These are phyloP conservation scores for Diloba caeruleocephala DNA, from an alignment of 2,888 invertebrate species.

Conservation along the genomic window DNA sequence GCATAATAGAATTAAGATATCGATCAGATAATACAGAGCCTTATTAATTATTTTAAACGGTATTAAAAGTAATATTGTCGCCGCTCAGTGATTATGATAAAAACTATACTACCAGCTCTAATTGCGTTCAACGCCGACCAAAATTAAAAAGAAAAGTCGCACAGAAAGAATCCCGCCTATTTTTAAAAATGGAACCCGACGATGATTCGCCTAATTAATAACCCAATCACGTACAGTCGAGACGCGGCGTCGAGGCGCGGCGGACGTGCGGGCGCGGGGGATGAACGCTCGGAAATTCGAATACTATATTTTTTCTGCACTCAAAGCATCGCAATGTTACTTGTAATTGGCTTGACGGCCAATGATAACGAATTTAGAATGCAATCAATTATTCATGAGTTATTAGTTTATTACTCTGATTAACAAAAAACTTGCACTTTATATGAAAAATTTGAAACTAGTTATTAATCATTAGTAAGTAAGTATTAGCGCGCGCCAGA, in stretches of 20 bases:
- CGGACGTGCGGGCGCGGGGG: conserved; percentile 88
- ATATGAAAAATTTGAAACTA: conserved; percentile 57
- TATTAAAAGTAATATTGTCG: conserved; percentile 74
- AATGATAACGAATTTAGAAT: conserved; percentile 78
- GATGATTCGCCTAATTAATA: conserved; percentile 89
- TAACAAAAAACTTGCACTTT: conserved; percentile 63
- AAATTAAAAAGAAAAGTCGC: conserved; percentile 88
- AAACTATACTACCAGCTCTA: conserved; percentile 83
- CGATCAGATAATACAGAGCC: conserved; percentile 60
- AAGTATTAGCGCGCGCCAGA: conserved; percentile 62
- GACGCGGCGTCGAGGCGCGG: conserved; percentile 88
- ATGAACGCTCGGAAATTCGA: conserved; percentile 87
- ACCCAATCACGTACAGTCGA: conserved; percentile 89
- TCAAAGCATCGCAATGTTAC: conserved; percentile 83
- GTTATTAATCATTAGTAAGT: conserved; percentile 66
- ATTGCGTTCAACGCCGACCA: conserved; percentile 86
- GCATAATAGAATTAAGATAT: conserved; percentile 56
- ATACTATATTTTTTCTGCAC: conserved; percentile 87
- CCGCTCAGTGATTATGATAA: conserved; percentile 77
- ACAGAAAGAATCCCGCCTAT: conserved; percentile 88
- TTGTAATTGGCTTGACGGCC: conserved; percentile 86
- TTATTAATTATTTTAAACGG: conserved; percentile 71
- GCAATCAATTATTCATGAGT: conserved; percentile 73
- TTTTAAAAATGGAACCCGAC: conserved; percentile 86
- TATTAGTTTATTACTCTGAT: conserved; percentile 63